phyloP scores from a whole-genome alignment of 2,888 invertebrate genomes.

The Sisyra nigra region DNA sequence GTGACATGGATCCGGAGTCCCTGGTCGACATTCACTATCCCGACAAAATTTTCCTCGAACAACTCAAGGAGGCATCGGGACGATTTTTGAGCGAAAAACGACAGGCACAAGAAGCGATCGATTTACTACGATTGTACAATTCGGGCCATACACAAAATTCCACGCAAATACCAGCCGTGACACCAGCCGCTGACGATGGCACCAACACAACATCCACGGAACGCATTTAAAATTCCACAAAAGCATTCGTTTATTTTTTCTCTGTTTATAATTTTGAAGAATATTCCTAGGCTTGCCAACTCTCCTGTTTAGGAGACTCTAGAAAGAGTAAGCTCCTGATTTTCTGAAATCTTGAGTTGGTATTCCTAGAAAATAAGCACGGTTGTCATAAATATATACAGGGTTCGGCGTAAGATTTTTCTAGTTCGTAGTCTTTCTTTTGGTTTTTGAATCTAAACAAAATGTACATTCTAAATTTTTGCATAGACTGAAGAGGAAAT shows the following conservation, averaged over 20 bases:
- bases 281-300: no score
- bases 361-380: no score
- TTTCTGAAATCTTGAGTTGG: no score
- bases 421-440: no score
- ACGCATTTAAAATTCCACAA: conserved; percentile 25
- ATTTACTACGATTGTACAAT: conserved; percentile 60
- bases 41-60: conserved; percentile 59
- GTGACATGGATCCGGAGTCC: conserved; percentile 82
- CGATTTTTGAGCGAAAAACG: conserved; percentile 66
- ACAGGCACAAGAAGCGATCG: conserved; percentile 76
- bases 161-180: no score
- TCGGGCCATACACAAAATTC: conserved; percentile 22
- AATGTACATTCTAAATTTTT: no score
- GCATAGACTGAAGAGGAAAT: no score
- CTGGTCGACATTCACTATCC: conserved; percentile 62
- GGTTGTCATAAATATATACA: no score
- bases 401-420: no score
- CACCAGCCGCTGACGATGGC: neutral
- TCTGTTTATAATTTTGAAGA: neutral
- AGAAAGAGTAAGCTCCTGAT: no score
- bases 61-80: conserved; percentile 70
- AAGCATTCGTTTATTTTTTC: neutral
- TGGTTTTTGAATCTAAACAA: no score
- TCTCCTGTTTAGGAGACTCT: no score
- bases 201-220: conserved; percentile 30